Evolutionary conservation across 2,888 invertebrate species (phyloP).

Genomic region (Trachelus stipa): DNA sequence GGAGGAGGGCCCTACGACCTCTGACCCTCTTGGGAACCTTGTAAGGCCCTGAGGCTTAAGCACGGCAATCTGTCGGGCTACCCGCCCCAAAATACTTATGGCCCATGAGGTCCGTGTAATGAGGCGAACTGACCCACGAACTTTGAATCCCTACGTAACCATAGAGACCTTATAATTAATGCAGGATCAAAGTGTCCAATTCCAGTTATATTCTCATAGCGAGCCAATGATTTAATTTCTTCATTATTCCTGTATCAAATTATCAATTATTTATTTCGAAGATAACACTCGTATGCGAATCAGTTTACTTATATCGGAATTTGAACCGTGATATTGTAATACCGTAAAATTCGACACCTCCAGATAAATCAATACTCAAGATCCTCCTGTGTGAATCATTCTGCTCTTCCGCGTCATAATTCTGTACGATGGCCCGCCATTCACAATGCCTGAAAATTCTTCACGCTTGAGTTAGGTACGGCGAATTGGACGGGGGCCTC

Average conservation of each 20-base stretch:
- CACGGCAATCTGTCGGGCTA: conserved; percentile 16
- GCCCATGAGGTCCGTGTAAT: background rate
- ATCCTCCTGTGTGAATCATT: background rate
- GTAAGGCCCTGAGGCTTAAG: conserved; percentile 46
- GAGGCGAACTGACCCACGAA: background rate
- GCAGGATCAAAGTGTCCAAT: background rate
- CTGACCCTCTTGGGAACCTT: conserved; percentile 56
- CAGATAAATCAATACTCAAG: background rate
- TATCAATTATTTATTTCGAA: background rate
- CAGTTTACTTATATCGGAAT: background rate
- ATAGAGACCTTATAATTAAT: background rate
- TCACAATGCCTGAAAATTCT: background rate
- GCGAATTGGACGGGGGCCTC: background rate
- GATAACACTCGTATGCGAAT: background rate
- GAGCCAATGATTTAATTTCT: background rate
- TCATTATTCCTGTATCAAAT: background rate
- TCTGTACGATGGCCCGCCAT: background rate
- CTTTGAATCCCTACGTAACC: background rate
- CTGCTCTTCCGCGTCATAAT: conserved; percentile 5
- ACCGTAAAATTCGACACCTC: background rate
- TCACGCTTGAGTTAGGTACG: conserved; percentile 6
- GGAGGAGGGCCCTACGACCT: conserved; percentile 52
- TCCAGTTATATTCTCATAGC: background rate
- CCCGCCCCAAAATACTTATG: conserved; percentile 2
- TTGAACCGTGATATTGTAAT: too few species aligned